These are phyloP conservation scores for Pollenia griseotomentosa DNA, from an alignment of 2,888 invertebrate species.

Conservation along the genomic window DNA sequence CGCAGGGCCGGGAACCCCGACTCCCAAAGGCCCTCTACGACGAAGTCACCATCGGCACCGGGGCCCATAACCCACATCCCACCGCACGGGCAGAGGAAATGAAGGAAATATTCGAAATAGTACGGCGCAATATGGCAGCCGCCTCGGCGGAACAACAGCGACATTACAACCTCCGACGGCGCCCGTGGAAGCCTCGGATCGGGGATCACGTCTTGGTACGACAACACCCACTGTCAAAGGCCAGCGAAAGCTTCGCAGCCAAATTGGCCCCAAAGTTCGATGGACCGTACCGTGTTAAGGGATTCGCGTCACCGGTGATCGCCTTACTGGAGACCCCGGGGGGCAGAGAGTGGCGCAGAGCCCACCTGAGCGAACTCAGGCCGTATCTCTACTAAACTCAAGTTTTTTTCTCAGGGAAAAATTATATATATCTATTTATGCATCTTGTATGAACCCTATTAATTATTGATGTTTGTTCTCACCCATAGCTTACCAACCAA, in stretches of 20 bases:
- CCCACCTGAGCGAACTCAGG: too few relatives aligned
- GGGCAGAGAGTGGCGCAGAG: too few relatives aligned
- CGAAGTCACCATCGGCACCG: constrained; percentile 24
- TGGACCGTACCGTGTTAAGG: background rate
- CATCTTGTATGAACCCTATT: too few relatives aligned
- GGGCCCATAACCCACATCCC: background rate
- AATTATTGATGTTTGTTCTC: too few relatives aligned
- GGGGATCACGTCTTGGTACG: background rate
- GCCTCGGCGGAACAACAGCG: background rate
- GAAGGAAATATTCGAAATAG: constrained; percentile 27
- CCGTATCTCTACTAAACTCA: too few relatives aligned
- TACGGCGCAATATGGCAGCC: background rate
- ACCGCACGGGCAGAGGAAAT: constrained; percentile 1
- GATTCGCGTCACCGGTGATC: background rate
- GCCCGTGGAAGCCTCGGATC: constrained; percentile 9
- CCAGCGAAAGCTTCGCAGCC: constrained; percentile 15
- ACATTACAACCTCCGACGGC: constrained; percentile 16
- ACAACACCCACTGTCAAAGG: constrained; percentile 17
- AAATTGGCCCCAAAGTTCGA: constrained; percentile 35
- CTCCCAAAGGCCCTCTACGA: constrained; percentile 31
- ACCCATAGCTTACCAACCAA: too few relatives aligned
- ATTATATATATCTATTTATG: too few relatives aligned
- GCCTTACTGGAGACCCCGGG: too few relatives aligned
- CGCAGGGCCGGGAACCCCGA: constrained; percentile 41
- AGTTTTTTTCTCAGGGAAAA: too few relatives aligned